phyloP scores from a whole-genome alignment of 2,888 invertebrate genomes.

The Aspidiotus rigidus region DNA sequence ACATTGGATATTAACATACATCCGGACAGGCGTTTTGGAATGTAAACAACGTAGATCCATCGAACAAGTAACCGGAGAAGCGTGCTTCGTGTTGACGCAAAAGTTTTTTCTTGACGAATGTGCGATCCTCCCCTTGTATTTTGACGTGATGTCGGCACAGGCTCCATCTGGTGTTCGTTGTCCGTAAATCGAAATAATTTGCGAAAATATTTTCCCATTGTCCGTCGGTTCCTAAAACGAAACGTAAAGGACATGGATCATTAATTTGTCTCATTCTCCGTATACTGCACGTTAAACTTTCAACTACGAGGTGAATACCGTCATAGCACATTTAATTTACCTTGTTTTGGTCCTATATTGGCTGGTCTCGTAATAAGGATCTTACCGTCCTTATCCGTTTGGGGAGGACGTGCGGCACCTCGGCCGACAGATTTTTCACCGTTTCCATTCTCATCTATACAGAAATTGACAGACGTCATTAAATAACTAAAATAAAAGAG shows the following conservation, averaged over 20 bases:
- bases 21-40: slow-evolving; percentile 44
- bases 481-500: too few relatives aligned
- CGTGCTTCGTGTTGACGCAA: slow-evolving; percentile 49
- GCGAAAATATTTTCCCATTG: neutral
- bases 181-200: slow-evolving; percentile 5
- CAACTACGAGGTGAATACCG: neutral
- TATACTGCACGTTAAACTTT: too few relatives aligned
- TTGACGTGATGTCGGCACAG: slow-evolving; percentile 68
- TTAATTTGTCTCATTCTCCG: neutral
- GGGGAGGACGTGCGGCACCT: neutral
- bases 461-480: neutral
- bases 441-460: neutral
- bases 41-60: slow-evolving; percentile 62
- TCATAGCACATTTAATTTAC: neutral
- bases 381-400: neutral
- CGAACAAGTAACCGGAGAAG: slow-evolving; percentile 62
- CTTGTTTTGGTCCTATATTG: neutral
- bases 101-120: slow-evolving; percentile 52
- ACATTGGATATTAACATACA: slow-evolving; percentile 42
- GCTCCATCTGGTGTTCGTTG: slow-evolving; percentile 50
- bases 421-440: neutral
- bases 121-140: slow-evolving; percentile 58
- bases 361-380: neutral
- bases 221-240: neutral
- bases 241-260: neutral